Evolutionary conservation across 1,140 invertebrate species (phyloP).

Genomic region (Cotesia glomerata): DNA sequence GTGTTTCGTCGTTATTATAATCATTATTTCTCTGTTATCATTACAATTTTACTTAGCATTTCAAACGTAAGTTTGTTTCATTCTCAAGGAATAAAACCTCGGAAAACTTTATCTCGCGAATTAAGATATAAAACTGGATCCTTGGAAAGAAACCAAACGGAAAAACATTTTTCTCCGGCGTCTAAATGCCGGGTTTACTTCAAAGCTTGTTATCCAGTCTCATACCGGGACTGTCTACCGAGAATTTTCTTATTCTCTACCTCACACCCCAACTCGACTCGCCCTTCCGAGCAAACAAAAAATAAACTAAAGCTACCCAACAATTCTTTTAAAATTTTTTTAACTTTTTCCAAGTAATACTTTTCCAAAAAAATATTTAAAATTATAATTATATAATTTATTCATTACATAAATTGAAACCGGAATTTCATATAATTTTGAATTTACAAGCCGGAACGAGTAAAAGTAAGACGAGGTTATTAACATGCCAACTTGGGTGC

Average conservation of each 20-base stretch:
- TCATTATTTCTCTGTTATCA: background rate
- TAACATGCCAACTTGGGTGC: constrained; percentile 38
- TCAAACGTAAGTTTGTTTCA: constrained; percentile 31
- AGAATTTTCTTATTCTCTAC: constrained; percentile 14
- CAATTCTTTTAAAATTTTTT: background rate
- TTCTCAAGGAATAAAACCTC: constrained; percentile 37
- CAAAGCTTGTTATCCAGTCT: constrained; percentile 47
- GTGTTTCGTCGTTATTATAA: too few relatives aligned
- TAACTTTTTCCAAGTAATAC: too few relatives aligned
- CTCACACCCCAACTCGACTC: background rate
- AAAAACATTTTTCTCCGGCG: constrained; percentile 48
- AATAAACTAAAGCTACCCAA: background rate
- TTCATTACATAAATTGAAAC: too few relatives aligned
- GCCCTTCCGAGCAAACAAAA: constrained; percentile 24
- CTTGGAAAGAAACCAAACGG: constrained; percentile 36
- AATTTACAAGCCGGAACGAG: background rate
- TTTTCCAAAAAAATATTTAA: too few relatives aligned
- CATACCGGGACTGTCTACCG: constrained; percentile 33
- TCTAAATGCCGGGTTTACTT: constrained; percentile 48
- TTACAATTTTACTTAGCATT: constrained; percentile 43
- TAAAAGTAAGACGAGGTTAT: constrained; percentile 23
- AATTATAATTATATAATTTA: too few relatives aligned
- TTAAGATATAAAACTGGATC: constrained; percentile 39
- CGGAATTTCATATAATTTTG: too few relatives aligned
- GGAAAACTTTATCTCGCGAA: constrained; percentile 46